Base-by-base conservation (phyloP, 30 jellyfish, hydroid and myxozoan species). In the Morbakka virulenta region DNA sequence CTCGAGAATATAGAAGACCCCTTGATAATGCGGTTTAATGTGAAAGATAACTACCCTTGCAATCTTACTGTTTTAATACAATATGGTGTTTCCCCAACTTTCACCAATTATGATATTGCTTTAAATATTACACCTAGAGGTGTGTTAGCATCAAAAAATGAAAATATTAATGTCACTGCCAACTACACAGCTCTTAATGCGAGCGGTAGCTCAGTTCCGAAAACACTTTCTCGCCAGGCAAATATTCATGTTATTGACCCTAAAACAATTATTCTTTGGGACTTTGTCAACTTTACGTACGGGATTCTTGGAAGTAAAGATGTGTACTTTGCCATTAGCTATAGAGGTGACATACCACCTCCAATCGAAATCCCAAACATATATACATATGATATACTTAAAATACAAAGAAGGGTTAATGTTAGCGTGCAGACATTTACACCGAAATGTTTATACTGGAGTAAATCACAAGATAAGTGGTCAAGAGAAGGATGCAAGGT, bases 401-500 rank as follows among this genome's bases (percentile, higher is more conserved):
- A 90, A 81, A 29, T 72, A 24, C 62, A 53, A 23, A 72, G 93
- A 52, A 17, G 88, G 17, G 41, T 86, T 4, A 84, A 83, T 57
- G 76, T 62, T 81, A 67, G 89, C 30, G 70, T 90, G 87, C 79
- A 86, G 27, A 47, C 93, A 61, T 90, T 83, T 29, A 68, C 96
- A 2, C 62, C 79, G 22, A 77, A 73, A 61, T 90, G 98, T 52
- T 84, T 86, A 25, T 90, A 76, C 71, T 83, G 89, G 90, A 53
- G 64, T 72, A 41, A 33, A 28, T 23, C 14, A 0, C 34, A 64
- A 21, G 69, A 84, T 35, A 49, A 32, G 52, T 90, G 98, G 98
- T 22, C 81, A 6, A 77, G 52, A 50, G 88, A 77, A 27, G 98
- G 96, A 2, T 79, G 95, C 70, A 81, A 72, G 89, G 97, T 89